Base-by-base conservation (phyloP, 2,113 vertebrate species). In the Sebastes fasciatus region DNA sequence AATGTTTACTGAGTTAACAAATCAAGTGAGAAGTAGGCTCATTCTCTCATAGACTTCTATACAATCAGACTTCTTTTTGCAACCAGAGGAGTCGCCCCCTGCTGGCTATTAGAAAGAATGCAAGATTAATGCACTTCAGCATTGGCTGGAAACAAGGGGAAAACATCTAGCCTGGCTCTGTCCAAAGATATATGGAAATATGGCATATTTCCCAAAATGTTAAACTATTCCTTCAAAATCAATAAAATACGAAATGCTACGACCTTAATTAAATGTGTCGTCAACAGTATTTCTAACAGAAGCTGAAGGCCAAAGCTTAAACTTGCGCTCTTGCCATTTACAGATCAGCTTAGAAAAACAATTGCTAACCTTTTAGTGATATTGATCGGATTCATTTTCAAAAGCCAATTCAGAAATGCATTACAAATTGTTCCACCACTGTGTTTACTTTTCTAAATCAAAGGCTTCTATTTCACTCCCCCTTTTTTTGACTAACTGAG, bases 311-410 rank as follows among this genome's bases (percentile, higher is more conserved):
- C 82, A 77, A 23, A 45, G 23, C 40, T 34, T 19, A 55, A 54
- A 62, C 70, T 4, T 58, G 9, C 12, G 8, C 21, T 64, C 49
- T 40, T 42, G 10, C 51, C 55, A 54, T 49, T 89, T 75, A 45
- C 61, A 43, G 2, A 71, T 58, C 4, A 49, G 60, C 67, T 74
- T 8, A 64, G 8, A 11, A 40, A 46, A 88, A 76, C 75, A 83
- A 70, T 17, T 51, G 10, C 42, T 52, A 77, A 46, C 16, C 78
- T 77, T 82, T 86, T 23, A 77, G 70, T 40, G 23, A 13, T 23
- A 80, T 86, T 84, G 77, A 89, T 78, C 73, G 2, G 14, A 26
- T 60, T 75, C 1, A 16, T 60, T 79, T 48, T 54, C 12, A 78
- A 73, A 88, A 79, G 10, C 11, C 42, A 65, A 13, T 52, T 5